phyloP scores from a whole-genome alignment of 2,888 invertebrate genomes.

The Lymantria dispar region DNA sequence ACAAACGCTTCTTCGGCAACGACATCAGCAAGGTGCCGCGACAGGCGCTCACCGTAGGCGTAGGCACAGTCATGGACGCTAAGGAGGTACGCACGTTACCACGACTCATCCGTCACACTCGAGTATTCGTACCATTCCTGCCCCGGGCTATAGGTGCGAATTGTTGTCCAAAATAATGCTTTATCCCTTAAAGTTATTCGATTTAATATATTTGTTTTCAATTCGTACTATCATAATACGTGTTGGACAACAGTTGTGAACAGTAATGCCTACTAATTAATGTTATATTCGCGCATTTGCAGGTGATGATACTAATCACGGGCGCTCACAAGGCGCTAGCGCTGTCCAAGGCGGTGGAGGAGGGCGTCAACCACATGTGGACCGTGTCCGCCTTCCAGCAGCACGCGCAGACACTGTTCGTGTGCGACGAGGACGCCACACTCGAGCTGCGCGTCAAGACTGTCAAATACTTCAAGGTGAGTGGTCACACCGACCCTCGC shows the following conservation, averaged over 20 bases:
- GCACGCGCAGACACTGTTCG: constrained; percentile 94
- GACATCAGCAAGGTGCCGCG: constrained; percentile 97
- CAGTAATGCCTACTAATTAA: too few species aligned
- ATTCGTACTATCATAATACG: too few species aligned
- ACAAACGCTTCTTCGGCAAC: constrained; percentile 98
- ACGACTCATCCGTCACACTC: background rate
- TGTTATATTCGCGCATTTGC: constrained; percentile 6
- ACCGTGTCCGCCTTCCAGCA: constrained; percentile 99
- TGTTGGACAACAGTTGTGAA: too few species aligned
- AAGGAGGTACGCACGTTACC: constrained; percentile 88
- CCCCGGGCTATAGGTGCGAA: too few species aligned
- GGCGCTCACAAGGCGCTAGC: constrained; percentile 98
- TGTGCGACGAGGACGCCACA: constrained; percentile 99
- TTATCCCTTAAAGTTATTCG: too few species aligned
- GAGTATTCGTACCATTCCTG: too few species aligned
- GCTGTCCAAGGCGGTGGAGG: constrained; percentile 98
- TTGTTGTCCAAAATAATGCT: too few species aligned
- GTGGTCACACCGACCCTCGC: constrained; percentile 1
- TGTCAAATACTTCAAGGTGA: constrained; percentile 98
- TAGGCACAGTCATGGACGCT: constrained; percentile 99
- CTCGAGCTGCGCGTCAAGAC: constrained; percentile 98
- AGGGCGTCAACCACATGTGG: constrained; percentile 99
- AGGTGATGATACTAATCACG: constrained; percentile 98
- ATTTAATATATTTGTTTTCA: too few species aligned
- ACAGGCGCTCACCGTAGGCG: constrained; percentile 98